Base-by-base conservation (phyloP, 2,797 vertebrate species). In the Coregonus suidteri region DNA sequence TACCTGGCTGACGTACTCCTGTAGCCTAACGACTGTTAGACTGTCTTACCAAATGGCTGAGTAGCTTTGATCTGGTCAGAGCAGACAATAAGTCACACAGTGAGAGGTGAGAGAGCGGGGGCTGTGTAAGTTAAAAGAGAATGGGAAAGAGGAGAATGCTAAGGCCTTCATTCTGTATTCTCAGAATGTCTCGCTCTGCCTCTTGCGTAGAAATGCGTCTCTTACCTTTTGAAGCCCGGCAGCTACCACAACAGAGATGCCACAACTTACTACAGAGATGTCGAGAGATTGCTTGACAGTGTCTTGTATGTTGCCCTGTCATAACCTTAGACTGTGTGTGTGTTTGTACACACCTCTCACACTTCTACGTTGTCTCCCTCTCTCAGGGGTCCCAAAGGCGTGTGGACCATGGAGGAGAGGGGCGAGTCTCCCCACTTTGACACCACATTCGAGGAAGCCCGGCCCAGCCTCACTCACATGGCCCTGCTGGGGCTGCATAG, bases 351-450 rank as follows among this genome's bases (percentile, higher is more conserved):
- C 16, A 16, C 7, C 16, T 31, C 13, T 66, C 25, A 70, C 25
- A 9, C 6, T 20, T 41, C 25, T 70, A 6, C 18, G 37, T 37
- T 37, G 16, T 30, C 35, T 4, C 18, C 47, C 47, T 53, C n/a
- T 66, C 62, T 7, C 89, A 99, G 98, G 87, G 98, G 98, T 18
- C 98, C 98, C 20, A 98, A 96, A 62, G 98, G 98, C 0, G 98
- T 99, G 34, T 99, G 98, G 98, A 99, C 98, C 0, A 92, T 99
- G 91, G 98, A 99, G 75, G 93, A 99, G 88, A 96, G 87, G 68
- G 98, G 98, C 1, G 94, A 98, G 86, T 85, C 93, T 0, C 97
- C 97, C 62, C 96, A 93, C 80, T 99, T 99, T 1, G 95, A 99
- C 82, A 98, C 94, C 31, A 99, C 98, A 0, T 99, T 99, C 3